Evolutionary conservation across 2,888 invertebrate genomes (phyloP).

Genomic region (Cephus pygmeus): DNA sequence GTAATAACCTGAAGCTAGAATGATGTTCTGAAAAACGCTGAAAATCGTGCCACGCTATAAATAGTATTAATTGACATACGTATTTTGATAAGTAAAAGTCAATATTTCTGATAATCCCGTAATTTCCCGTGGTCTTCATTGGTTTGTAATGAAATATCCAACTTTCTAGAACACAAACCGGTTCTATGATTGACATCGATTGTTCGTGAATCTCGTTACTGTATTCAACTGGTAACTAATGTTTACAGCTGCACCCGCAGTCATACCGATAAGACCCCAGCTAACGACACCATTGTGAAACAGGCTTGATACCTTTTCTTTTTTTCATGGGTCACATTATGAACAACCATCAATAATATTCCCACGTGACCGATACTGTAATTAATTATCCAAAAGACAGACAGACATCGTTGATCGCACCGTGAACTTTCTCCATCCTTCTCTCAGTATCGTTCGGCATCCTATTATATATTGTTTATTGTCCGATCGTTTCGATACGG

Average conservation of each 20-base stretch:
- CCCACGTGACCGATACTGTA: neutral
- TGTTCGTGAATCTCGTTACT: neutral
- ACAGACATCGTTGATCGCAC: neutral
- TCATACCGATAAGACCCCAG: neutral
- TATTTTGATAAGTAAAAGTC: neutral
- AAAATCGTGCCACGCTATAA: neutral
- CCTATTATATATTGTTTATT: neutral
- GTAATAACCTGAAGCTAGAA: neutral
- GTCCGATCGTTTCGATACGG: slow-evolving; percentile 14
- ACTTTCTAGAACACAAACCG: neutral
- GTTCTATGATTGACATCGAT: neutral
- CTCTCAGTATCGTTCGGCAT: neutral
- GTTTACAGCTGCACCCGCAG: neutral
- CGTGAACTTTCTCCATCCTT: neutral
- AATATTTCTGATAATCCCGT: neutral
- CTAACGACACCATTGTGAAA: neutral
- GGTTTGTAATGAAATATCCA: neutral
- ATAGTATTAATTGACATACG: neutral
- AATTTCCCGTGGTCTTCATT: neutral
- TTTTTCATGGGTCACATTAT: neutral
- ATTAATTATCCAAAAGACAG: neutral
- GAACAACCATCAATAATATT: neutral
- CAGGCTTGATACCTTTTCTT: neutral
- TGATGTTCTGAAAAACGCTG: neutral
- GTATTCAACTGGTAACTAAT: neutral